Conservation (phyloP, 2,797 vertebrate genomes). For the Brachyalestes nurse region DNA sequence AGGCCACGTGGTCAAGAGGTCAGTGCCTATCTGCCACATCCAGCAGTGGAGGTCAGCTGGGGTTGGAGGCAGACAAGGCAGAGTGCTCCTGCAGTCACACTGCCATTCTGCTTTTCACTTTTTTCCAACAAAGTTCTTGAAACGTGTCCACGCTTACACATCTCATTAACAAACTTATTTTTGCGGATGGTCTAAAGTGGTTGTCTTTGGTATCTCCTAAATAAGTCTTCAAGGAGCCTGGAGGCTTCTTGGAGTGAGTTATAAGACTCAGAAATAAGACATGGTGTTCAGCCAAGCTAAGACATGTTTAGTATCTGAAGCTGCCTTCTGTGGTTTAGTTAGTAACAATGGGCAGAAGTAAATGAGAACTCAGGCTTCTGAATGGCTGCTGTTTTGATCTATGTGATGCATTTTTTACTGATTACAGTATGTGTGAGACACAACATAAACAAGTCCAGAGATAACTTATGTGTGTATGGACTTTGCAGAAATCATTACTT, state of each 20-base stretch:
- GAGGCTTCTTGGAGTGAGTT: too few species aligned
- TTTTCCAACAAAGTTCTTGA: too few species aligned
- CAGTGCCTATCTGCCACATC: constrained; percentile 77
- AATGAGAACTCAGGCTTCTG: neutral
- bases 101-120: neutral
- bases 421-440: neutral
- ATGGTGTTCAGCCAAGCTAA: neutral
- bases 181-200: too few species aligned
- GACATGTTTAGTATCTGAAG: neutral
- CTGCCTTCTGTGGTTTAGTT: neutral
- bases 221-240: too few species aligned
- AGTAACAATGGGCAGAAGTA: neutral
- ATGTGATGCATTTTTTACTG: too few species aligned
- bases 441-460: too few species aligned
- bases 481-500: neutral
- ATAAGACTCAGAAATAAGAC: too few species aligned
- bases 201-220: too few species aligned
- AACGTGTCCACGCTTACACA: too few species aligned
- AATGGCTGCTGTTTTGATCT: neutral
- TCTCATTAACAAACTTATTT: too few species aligned
- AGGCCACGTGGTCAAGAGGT: constrained; percentile 71
- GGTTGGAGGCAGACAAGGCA: constrained; percentile 38
- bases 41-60: constrained; percentile 55
- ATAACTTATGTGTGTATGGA: too few species aligned
- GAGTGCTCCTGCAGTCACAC: constrained; percentile 12